Conservation (phyloP, 2,888 invertebrate genomes). For the Ommatoiulus sabulosus region DNA sequence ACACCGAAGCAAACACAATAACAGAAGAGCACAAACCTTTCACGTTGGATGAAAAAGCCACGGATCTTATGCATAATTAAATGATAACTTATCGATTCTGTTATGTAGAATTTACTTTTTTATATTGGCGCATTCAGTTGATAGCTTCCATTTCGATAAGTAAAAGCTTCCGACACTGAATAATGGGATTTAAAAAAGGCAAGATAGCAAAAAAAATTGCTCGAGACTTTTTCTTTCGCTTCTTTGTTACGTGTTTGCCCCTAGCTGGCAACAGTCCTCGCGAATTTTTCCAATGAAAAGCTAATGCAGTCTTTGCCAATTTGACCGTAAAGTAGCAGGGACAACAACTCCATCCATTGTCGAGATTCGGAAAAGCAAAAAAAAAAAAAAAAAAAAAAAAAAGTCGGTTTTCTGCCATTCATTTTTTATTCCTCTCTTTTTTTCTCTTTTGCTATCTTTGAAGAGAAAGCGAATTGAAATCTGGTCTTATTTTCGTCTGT, state of each 20-base stretch:
- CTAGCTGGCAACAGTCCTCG: conserved; percentile 3
- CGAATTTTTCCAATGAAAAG: conserved; percentile 12
- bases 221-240: conserved; percentile 21
- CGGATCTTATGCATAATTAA: conserved; percentile 30
- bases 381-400: background rate
- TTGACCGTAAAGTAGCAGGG: conserved; percentile 46
- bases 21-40: background rate
- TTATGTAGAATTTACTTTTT: background rate
- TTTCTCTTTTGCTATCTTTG: conserved; percentile 23
- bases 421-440: conserved; percentile 42
- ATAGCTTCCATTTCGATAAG: conserved; percentile 45
- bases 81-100: conserved; percentile 23
- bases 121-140: conserved; percentile 25
- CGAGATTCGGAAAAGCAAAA: conserved; percentile 24
- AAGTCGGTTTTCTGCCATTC: conserved; percentile 41
- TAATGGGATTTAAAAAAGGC: conserved; percentile 45
- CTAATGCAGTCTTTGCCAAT: conserved; percentile 48
- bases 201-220: background rate
- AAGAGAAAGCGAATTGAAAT: conserved; percentile 51
- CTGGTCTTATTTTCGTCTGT: conserved; percentile 52
- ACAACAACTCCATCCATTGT: conserved; percentile 48
- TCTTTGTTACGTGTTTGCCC: conserved; percentile 37
- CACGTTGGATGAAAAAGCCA: background rate
- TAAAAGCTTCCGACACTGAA: conserved; percentile 46
- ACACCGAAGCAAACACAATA: too few relatives aligned